Conservation (phyloP, 2,888 invertebrate genomes). For the Crossocerus cetratus region DNA sequence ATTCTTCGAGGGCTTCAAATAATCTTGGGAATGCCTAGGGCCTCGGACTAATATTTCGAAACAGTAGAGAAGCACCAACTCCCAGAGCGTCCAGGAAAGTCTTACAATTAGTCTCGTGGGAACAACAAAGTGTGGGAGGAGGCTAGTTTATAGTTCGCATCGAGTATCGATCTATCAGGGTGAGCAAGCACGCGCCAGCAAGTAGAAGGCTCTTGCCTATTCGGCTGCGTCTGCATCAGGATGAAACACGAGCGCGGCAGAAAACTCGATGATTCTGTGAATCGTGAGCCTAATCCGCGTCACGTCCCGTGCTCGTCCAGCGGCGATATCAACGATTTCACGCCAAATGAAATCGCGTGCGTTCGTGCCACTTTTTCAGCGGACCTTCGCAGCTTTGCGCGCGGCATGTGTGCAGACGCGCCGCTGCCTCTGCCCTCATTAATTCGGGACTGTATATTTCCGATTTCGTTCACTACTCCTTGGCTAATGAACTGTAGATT, state of each 20-base stretch:
- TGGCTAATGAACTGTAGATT: not conserved
- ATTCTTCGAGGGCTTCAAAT: no score
- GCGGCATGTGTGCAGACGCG: not conserved
- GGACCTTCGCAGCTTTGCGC: not conserved
- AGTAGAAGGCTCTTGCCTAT: conserved; percentile 14
- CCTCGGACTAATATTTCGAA: no score
- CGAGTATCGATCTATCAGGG: conserved; percentile 4
- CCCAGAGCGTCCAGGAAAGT: not conserved
- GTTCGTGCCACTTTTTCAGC: not conserved
- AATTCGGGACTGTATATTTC: no score
- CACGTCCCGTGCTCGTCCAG: conserved; percentile 17
- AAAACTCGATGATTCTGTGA: conserved; percentile 4
- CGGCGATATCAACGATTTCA: not conserved
- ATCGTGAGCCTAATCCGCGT: not conserved
- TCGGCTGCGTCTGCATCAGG: conserved; percentile 22
- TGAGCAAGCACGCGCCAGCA: conserved; percentile 9
- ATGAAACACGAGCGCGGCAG: conserved; percentile 13
- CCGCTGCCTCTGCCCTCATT: no score
- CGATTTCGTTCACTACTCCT: not conserved
- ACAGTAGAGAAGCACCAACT: not conserved
- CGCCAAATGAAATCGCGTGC: not conserved
- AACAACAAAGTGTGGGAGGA: not conserved
- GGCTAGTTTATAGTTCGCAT: not conserved
- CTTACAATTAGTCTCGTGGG: not conserved
- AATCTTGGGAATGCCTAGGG: no score